A percentile compares a stretch with the other conserved stretches of the same genome.
phyloP scores from a whole-genome alignment of 64 coral and sea anemone species.

The Platygyra sinensis region DNA sequence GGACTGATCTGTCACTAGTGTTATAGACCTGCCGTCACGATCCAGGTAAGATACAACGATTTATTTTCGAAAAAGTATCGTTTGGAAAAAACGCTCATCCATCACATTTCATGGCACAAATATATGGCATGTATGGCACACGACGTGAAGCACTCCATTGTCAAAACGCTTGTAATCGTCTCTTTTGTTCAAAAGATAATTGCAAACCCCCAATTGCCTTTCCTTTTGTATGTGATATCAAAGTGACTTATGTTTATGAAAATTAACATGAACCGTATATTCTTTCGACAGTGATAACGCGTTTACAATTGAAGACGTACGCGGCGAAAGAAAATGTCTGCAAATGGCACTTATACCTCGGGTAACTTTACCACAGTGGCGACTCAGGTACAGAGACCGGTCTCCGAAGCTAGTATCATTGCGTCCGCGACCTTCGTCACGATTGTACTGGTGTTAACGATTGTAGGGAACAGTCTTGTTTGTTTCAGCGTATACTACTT shows the following conservation, averaged over 20 bases:
- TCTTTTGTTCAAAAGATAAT: slow-evolving; percentile 25
- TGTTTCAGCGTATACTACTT: slow-evolving; percentile 81
- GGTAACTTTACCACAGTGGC: background rate
- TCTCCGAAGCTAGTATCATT: background rate
- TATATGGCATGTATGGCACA: too few relatives aligned
- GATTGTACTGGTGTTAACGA: slow-evolving; percentile 84
- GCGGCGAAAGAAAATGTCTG: background rate
- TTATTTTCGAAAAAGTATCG: background rate
- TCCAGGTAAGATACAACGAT: background rate
- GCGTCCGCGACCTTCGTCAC: slow-evolving; percentile 82
- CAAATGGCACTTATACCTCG: background rate
- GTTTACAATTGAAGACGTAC: background rate
- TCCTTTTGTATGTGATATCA: background rate
- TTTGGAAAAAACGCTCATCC: too few relatives aligned
- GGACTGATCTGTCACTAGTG: background rate
- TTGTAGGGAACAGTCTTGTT: slow-evolving; percentile 90
- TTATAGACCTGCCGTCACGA: background rate
- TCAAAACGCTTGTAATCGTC: slow-evolving; percentile 2
- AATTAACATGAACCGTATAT: slow-evolving; percentile 18
- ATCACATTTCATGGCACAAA: too few relatives aligned
- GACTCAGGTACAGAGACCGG: background rate
- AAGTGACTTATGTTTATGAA: slow-evolving; percentile 15
- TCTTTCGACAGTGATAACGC: slow-evolving; percentile 10
- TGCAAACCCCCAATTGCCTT: background rate
- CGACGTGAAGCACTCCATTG: slow-evolving; percentile 12